Conservation (phyloP, 2,888 invertebrate genomes). For the Patella caerulea region DNA sequence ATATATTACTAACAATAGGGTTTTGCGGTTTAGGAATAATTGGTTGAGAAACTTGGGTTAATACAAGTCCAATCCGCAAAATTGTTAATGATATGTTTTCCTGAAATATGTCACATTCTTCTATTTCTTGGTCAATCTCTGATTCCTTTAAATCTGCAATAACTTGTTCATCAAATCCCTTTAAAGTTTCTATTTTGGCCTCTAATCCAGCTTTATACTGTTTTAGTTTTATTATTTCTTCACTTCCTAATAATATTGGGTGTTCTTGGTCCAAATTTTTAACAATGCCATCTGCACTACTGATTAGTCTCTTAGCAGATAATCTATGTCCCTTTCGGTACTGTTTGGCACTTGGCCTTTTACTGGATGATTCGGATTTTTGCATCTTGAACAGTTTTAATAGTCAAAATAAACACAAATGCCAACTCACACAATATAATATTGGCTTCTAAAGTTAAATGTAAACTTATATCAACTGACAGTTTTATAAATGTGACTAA, state of each 20-base stretch:
- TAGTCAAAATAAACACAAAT: too few relatives aligned
- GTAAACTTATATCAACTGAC: too few relatives aligned
- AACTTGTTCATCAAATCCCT: background rate
- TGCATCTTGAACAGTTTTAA: too few relatives aligned
- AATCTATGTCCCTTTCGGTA: background rate
- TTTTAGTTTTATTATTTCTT: background rate
- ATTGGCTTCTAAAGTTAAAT: too few relatives aligned
- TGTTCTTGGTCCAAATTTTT: background rate
- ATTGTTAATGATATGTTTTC: background rate
- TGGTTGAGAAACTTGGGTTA: background rate
- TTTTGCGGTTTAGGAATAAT: background rate
- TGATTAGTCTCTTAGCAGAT: background rate
- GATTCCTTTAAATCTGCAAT: background rate
- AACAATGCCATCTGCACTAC: background rate
- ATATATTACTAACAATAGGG: background rate
- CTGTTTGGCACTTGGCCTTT: background rate
- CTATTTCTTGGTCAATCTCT: background rate
- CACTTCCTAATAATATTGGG: background rate
- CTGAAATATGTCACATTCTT: background rate
- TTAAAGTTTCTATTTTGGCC: background rate
- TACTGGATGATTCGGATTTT: background rate
- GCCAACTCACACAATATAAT: too few relatives aligned
- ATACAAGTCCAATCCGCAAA: background rate
- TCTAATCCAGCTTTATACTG: background rate
- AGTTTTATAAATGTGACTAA: too few relatives aligned